These are phyloP conservation scores for Peromyscus leucopus DNA, from an alignment of 2,113 vertebrate genomes.

Conservation along the genomic window DNA sequence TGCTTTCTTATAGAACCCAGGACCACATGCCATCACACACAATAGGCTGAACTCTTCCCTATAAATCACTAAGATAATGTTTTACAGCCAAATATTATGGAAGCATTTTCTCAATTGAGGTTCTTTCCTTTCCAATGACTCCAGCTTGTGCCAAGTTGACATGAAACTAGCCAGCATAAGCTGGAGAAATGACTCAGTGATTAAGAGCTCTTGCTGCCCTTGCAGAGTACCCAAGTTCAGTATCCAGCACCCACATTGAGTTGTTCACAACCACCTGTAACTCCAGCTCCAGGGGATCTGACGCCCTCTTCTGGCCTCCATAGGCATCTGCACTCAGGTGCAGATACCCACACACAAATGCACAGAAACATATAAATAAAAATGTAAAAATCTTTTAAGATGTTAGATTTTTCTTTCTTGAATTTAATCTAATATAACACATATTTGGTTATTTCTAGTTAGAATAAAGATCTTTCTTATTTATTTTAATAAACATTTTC, in stretches of 20 bases:
- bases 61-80: not conserved
- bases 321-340: not conserved
- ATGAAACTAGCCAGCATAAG: not conserved
- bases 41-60: not conserved
- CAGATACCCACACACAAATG: not conserved
- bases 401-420: slow-evolving; percentile 73
- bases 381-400: not conserved
- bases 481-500: slow-evolving; percentile 84
- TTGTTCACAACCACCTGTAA: not conserved
- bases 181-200: not conserved
- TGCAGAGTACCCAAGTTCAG: not conserved
- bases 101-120: not conserved
- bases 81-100: not conserved
- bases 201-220: not conserved
- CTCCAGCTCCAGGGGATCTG: not conserved
- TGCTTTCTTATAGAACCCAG: not conserved
- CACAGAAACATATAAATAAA: not conserved
- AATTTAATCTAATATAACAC: slow-evolving; percentile 74
- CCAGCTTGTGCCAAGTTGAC: not conserved
- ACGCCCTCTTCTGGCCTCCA: not conserved
- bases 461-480: slow-evolving; percentile 64
- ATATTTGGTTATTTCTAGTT: slow-evolving; percentile 76
- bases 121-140: not conserved
- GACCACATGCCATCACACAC: not conserved
- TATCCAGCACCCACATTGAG: not conserved